Evolutionary conservation across 2,797 vertebrate genomes (phyloP).

Genomic region (Anguilla anguilla): DNA sequence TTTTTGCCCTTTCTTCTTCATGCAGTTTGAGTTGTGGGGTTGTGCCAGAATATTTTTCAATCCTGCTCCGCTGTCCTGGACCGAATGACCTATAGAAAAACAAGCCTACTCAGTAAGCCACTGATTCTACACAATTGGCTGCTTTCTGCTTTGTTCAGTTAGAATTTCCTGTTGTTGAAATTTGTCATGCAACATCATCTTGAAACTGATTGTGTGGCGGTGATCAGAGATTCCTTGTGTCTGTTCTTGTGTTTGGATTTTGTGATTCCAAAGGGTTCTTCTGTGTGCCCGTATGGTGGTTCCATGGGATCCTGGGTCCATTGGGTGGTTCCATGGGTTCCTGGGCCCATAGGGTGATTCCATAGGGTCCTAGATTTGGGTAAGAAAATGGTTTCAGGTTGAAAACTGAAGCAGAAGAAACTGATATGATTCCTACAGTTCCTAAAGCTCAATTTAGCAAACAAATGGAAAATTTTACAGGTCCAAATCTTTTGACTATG

Average conservation of each 20-base stretch:
- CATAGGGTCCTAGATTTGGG: background rate
- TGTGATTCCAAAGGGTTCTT: no score
- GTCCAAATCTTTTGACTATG: background rate
- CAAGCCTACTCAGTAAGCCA: background rate
- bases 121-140: background rate
- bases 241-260: background rate
- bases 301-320: no score
- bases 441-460: background rate
- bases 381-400: background rate
- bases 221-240: background rate
- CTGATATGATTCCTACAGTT: background rate
- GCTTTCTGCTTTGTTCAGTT: background rate
- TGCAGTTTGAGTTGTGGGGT: no score
- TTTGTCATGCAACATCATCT: background rate
- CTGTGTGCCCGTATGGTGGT: no score
- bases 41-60: no score
- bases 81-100: no score
- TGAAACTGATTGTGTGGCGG: background rate
- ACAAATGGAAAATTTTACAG: background rate
- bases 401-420: background rate
- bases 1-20: no score
- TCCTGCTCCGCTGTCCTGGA: no score
- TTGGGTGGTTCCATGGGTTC: background rate
- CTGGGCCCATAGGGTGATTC: no score
- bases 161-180: background rate